These are phyloP conservation scores for Drosophila macrospina DNA, from an alignment of 2,888 invertebrate genomes.

Conservation along the genomic window DNA sequence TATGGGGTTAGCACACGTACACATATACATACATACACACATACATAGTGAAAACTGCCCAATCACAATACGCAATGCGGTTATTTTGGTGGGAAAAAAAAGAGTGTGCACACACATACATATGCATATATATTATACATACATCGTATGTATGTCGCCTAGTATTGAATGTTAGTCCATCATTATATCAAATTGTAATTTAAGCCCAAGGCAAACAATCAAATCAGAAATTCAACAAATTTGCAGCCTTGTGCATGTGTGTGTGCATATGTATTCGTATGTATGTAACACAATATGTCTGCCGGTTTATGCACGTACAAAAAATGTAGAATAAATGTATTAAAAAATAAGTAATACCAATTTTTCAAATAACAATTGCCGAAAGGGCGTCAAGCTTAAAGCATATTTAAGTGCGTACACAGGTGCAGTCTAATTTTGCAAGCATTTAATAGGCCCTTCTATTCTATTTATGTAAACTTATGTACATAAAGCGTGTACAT, in stretches of 20 bases:
- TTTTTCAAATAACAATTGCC: neutral
- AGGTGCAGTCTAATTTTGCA: conserved; percentile 31
- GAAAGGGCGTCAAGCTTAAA: neutral
- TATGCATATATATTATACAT: conserved; percentile 2
- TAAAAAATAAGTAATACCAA: neutral
- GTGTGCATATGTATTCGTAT: conserved; percentile 16
- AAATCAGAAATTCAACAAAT: conserved; percentile 19
- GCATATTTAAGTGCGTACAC: conserved; percentile 8
- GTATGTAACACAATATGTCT: conserved; percentile 36
- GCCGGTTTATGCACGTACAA: conserved; percentile 17
- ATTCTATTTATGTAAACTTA: conserved; percentile 59
- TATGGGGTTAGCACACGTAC: conserved; percentile 11
- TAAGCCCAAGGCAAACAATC: conserved; percentile 13
- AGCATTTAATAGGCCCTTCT: conserved; percentile 17
- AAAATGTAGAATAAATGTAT: neutral
- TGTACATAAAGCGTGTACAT: conserved; percentile 25
- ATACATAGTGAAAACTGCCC: conserved; percentile 21
- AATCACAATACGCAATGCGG: conserved; percentile 30
- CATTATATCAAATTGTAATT: conserved; percentile 1
- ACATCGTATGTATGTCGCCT: neutral
- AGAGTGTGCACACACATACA: conserved; percentile 11
- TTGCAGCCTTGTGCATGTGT: conserved; percentile 7
- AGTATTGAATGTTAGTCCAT: neutral
- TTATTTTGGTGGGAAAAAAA: conserved; percentile 58
- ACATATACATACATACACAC: neutral